Evolutionary conservation across 2,113 vertebrate genomes (phyloP).

Genomic region (Genyomyrus donnyi): DNA sequence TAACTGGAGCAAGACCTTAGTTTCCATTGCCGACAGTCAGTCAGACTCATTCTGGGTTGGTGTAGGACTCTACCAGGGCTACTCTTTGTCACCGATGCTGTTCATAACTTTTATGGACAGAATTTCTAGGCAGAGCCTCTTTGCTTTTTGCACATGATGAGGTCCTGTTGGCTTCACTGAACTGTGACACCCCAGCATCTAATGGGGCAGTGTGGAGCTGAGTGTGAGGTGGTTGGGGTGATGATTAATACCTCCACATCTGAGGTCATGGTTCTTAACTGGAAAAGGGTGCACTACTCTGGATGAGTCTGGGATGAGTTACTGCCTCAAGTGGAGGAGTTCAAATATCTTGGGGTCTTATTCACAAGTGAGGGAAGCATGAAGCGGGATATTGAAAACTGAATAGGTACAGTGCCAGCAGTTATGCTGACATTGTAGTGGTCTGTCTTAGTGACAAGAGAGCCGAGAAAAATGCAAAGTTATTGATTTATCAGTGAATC

Average conservation of each 20-base stretch:
- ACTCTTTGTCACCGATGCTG: background rate
- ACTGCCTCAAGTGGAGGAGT: background rate
- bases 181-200: background rate
- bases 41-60: background rate
- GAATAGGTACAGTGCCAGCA: background rate
- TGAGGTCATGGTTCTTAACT: background rate
- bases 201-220: background rate
- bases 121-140: background rate
- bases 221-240: background rate
- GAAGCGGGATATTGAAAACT: background rate
- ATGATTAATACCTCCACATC: background rate
- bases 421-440: background rate
- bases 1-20: background rate
- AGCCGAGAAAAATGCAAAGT: background rate
- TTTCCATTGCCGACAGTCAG: background rate
- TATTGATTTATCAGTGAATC: background rate
- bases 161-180: too few species aligned
- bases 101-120: background rate
- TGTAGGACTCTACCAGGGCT: background rate
- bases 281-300: background rate
- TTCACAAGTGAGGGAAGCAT: background rate
- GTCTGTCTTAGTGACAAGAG: background rate
- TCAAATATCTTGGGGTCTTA: background rate
- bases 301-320: background rate
- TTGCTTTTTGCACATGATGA: too few species aligned